These are phyloP conservation scores for Elgaria multicarinata DNA, from an alignment of 2,113 vertebrate genomes.

Conservation along the genomic window DNA sequence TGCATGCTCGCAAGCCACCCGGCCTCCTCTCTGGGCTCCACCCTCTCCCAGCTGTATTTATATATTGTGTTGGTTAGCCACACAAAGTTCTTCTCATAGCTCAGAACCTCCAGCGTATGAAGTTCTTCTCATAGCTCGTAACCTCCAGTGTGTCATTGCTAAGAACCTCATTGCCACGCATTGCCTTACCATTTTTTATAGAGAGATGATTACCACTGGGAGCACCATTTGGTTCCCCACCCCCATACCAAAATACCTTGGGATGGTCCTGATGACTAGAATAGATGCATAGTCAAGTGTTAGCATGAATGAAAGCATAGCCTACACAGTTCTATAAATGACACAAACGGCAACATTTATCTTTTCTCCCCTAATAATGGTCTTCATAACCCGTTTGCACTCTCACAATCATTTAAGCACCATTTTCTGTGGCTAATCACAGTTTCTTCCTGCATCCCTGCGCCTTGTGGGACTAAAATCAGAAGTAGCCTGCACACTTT, in stretches of 20 bases:
- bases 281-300: background rate
- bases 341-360: background rate
- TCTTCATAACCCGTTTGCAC: background rate
- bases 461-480: background rate
- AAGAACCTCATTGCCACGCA: too few species aligned
- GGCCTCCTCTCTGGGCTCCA: too few species aligned
- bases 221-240: background rate
- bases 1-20: too few species aligned
- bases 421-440: background rate
- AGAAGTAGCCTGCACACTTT: background rate
- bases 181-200: too few species aligned
- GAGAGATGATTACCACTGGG: background rate
- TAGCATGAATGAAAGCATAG: constrained; percentile 3
- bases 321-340: constrained; percentile 2
- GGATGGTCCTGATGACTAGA: background rate
- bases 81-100: too few species aligned
- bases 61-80: too few species aligned
- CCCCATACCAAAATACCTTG: background rate
- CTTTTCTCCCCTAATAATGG: background rate
- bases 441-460: background rate
- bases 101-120: too few species aligned
- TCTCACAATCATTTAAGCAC: background rate
- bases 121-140: too few species aligned
- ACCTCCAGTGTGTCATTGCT: too few species aligned
- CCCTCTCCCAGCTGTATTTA: too few species aligned